Conservation (phyloP, 1,140 invertebrate genomes). For the Hycleus cichorii region DNA sequence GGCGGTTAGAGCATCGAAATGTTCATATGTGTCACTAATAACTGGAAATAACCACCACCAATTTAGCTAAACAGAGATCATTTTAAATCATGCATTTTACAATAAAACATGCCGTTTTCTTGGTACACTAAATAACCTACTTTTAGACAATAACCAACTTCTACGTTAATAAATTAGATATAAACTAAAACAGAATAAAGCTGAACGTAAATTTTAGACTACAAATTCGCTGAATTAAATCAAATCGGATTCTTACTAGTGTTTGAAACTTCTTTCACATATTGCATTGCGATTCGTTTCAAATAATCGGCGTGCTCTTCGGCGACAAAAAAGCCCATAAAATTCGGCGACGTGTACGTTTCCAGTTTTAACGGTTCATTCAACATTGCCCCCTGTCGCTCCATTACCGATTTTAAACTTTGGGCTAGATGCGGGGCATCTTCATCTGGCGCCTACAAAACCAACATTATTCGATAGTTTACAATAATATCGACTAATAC, state of each 20-base stretch:
- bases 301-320: slow-evolving; percentile 69
- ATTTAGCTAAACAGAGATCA: not conserved
- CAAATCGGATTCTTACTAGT: slow-evolving; percentile 50
- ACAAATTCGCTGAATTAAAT: too few relatives aligned
- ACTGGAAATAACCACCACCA: slow-evolving; percentile 39
- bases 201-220: too few relatives aligned
- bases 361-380: slow-evolving; percentile 61
- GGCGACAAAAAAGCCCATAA: slow-evolving; percentile 79
- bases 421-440: slow-evolving; percentile 57
- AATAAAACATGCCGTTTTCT: too few relatives aligned
- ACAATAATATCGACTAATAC: slow-evolving; percentile 42
- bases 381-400: slow-evolving; percentile 54
- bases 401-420: slow-evolving; percentile 58
- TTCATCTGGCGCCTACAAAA: slow-evolving; percentile 63
- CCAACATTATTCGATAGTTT: slow-evolving; percentile 1
- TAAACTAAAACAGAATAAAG: too few relatives aligned
- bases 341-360: slow-evolving; percentile 75
- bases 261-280: slow-evolving; percentile 67
- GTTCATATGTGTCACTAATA: slow-evolving; percentile 57
- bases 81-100: too few relatives aligned
- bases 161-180: too few relatives aligned
- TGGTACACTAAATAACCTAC: too few relatives aligned
- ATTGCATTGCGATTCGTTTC: slow-evolving; percentile 65
- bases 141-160: too few relatives aligned
- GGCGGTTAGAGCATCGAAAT: slow-evolving; percentile 59